Conservation (phyloP, 2,888 invertebrate species). For the Nephrotoma flavescens region DNA sequence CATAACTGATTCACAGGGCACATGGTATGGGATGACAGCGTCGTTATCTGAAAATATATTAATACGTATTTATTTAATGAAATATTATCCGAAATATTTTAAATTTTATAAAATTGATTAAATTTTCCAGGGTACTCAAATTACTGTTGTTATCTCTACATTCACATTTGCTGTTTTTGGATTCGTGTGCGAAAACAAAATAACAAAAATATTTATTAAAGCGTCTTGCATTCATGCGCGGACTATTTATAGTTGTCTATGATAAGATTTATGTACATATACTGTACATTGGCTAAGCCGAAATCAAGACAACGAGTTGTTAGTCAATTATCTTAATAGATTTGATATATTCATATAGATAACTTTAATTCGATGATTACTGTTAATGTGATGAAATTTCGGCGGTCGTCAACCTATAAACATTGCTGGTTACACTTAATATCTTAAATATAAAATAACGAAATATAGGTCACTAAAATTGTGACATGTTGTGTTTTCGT, state of each 20-base stretch:
- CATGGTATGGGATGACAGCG: slow-evolving; percentile 29
- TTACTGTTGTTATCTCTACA: background rate
- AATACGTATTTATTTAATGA: background rate
- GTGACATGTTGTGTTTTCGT: too few species aligned
- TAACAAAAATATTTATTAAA: background rate
- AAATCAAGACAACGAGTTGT: background rate
- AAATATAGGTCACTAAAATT: too few species aligned
- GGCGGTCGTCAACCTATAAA: too few species aligned
- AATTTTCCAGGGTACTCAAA: background rate
- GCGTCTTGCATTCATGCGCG: background rate
- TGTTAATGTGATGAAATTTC: background rate
- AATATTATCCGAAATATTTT: background rate
- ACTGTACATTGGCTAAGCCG: background rate
- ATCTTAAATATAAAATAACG: too few species aligned
- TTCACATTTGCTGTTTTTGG: background rate
- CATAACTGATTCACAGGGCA: slow-evolving; percentile 26
- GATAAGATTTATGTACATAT: background rate
- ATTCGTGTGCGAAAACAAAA: background rate
- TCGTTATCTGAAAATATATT: slow-evolving; percentile 21
- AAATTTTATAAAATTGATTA: background rate
- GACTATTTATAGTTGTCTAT: background rate
- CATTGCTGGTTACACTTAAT: too few species aligned
- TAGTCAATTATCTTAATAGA: background rate
- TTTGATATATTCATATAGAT: background rate
- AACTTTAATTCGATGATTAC: background rate